phyloP scores from a whole-genome alignment of 2,113 vertebrate species.

The Melanocharis versteri region DNA sequence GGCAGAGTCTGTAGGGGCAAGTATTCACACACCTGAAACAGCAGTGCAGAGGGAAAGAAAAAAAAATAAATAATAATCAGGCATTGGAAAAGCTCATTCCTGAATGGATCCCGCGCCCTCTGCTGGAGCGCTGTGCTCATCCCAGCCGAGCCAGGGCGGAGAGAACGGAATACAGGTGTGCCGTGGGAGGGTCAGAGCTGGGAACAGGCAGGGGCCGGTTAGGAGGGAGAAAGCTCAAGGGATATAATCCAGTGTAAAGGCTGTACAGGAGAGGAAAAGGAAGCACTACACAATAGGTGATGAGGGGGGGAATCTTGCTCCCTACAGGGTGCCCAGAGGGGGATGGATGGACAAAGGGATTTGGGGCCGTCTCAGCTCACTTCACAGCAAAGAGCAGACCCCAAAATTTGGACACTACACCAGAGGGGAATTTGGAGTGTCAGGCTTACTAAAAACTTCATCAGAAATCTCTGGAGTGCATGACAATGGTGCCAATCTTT shows the following conservation, averaged over 20 bases:
- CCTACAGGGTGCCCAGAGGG: not conserved
- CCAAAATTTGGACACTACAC: not conserved
- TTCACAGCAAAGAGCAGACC: not conserved
- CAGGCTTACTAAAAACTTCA: not conserved
- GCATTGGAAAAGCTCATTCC: not conserved
- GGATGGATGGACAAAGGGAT: not conserved
- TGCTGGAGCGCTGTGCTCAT: not conserved
- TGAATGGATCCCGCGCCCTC: conserved; percentile 1
- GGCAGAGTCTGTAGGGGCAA: not conserved
- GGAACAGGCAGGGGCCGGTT: no score
- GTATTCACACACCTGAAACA: not conserved
- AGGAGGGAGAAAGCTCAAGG: not conserved
- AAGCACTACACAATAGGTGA: not conserved
- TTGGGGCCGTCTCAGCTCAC: not conserved
- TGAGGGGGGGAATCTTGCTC: not conserved
- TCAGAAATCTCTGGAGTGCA: not conserved
- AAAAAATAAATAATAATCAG: no score
- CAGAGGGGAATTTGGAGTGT: not conserved
- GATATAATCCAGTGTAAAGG: not conserved
- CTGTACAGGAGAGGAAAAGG: not conserved
- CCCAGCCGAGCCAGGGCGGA: not conserved
- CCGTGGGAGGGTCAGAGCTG: not conserved
- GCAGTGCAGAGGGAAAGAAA: not conserved
- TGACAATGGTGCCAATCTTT: not conserved
- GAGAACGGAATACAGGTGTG: no score